phyloP scores from a whole-genome alignment of 1,140 invertebrate species.

The Chelonus insularis region DNA sequence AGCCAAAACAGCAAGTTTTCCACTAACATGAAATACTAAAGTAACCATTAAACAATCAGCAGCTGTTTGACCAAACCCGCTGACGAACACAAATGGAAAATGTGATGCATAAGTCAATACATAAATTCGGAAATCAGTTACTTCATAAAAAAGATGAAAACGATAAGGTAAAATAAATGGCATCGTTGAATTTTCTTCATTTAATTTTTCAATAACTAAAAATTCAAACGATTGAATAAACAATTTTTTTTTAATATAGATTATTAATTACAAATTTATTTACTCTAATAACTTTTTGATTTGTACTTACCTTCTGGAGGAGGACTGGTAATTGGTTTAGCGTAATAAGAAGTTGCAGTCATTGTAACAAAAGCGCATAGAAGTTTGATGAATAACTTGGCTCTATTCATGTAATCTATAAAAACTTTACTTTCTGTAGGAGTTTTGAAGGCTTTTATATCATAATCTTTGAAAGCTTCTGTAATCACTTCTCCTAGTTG shows the following conservation, averaged over 20 bases:
- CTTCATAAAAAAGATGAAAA: conserved; percentile 25
- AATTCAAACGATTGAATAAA: too few relatives aligned
- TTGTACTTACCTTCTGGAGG: conserved; percentile 8
- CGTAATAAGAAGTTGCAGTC: conserved; percentile 44
- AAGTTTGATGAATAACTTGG: conserved; percentile 41
- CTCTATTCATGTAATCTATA: conserved; percentile 38
- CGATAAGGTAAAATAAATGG: conserved; percentile 30
- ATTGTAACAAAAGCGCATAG: conserved; percentile 38
- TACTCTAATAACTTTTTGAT: too few relatives aligned
- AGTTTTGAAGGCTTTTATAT: conserved; percentile 35
- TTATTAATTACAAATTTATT: too few relatives aligned
- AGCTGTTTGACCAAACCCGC: conserved; percentile 18
- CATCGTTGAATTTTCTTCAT: conserved; percentile 11
- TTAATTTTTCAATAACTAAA: background rate
- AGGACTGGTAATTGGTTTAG: conserved; percentile 40
- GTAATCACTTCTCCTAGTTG: conserved; percentile 39
- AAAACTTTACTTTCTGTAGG: conserved; percentile 37
- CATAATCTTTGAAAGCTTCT: conserved; percentile 41
- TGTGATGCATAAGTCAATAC: conserved; percentile 24
- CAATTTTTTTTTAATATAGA: too few relatives aligned
- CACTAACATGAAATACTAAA: conserved; percentile 46
- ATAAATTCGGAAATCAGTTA: conserved; percentile 21
- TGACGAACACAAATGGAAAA: conserved; percentile 24
- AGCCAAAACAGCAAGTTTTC: conserved; percentile 45
- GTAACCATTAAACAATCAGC: conserved; percentile 39